Percentiles rank a stretch among this genome's conserved stretches.
Conservation (phyloP, 2,797 vertebrate genomes). For the Pitangus sulphuratus region DNA sequence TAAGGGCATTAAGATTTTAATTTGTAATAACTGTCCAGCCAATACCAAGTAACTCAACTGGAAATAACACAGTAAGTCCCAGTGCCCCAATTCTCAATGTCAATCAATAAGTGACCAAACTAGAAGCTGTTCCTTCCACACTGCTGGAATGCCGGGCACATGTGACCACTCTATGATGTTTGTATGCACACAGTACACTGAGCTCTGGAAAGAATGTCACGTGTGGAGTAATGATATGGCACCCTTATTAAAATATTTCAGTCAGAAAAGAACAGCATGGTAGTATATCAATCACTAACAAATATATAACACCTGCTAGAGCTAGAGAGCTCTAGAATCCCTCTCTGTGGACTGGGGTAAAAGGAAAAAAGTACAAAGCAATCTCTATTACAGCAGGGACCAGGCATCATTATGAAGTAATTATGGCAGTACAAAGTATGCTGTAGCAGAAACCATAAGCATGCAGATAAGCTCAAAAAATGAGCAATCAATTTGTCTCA, state of each 20-base stretch:
- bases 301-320: background rate
- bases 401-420: background rate
- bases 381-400: background rate
- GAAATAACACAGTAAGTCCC: background rate
- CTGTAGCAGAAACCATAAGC: background rate
- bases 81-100: background rate
- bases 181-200: background rate
- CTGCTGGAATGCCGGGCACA: background rate
- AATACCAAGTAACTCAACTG: background rate
- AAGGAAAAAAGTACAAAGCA: background rate
- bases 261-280: background rate
- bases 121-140: background rate
- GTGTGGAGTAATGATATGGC: background rate
- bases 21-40: background rate
- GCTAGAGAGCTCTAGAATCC: background rate
- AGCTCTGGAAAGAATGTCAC: background rate
- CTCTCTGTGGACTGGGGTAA: background rate
- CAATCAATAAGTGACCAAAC: background rate
- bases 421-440: background rate
- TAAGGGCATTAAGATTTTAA: background rate
- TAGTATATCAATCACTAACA: background rate
- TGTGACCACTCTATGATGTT: background rate
- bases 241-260: background rate
- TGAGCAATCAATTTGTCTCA: background rate
- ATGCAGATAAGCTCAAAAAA: background rate